Conservation (phyloP, 2,113 vertebrate genomes). For the Uropsilus gracilis region DNA sequence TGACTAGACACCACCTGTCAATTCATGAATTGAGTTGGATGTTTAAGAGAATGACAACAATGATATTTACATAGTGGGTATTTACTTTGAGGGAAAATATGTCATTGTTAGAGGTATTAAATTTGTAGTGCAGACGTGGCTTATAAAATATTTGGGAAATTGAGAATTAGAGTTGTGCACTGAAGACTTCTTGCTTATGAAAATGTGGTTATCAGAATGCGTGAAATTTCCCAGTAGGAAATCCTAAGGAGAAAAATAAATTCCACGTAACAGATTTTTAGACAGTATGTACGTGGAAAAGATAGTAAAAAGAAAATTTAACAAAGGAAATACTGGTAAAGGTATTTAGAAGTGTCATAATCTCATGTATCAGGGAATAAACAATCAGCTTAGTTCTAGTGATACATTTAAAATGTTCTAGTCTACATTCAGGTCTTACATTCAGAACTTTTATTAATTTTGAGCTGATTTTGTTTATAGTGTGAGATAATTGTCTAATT, state of each 20-base stretch:
- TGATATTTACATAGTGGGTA: background rate
- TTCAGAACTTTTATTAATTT: too few relatives aligned
- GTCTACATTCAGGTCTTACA: too few relatives aligned
- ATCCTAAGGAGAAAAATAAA: background rate
- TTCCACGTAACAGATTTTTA: background rate
- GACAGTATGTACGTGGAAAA: background rate
- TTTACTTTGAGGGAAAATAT: background rate
- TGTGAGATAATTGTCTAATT: too few relatives aligned
- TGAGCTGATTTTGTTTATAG: too few relatives aligned
- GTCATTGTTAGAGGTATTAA: background rate
- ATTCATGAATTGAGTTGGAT: background rate
- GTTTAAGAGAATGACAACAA: background rate
- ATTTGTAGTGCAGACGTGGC: background rate
- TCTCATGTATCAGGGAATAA: background rate
- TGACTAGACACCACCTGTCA: background rate
- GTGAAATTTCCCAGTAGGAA: background rate
- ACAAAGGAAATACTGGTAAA: background rate
- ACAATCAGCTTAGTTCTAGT: background rate
- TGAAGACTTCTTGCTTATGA: background rate
- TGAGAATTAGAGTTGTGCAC: background rate
- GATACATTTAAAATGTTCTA: background rate
- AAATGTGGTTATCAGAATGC: background rate
- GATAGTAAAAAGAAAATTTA: background rate
- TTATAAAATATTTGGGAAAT: background rate
- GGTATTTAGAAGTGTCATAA: background rate